Base-by-base conservation (phyloP, 2,113 vertebrate species). In the Pogonocichla stellata region DNA sequence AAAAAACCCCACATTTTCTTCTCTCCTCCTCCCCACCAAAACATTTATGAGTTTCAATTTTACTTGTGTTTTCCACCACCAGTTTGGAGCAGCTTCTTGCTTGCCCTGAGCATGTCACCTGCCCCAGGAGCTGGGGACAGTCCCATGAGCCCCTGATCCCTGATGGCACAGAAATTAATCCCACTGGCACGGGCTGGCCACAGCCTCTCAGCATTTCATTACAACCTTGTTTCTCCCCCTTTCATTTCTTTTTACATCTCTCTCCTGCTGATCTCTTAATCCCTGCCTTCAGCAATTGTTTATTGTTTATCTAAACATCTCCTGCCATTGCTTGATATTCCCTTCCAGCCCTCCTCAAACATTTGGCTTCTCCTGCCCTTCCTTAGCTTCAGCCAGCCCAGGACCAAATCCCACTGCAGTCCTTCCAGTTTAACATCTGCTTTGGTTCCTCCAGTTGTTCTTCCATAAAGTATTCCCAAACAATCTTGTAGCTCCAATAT, bases 201-300 rank as follows among this genome's bases (percentile, higher is more conserved):
- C 45, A 51, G 61, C 67, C 34, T 67, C 54, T 40, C 91, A 64
- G 61, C 11, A 5, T 77, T 82, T 53, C 58, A 71, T 61, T 31
- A 25, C 14, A 34, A 66, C 33, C 31, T 6, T 64, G 36, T 14
- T 11, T 14, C 1, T 3, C 6, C 1, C 3, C 23, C 22, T 8
- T 43, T 72, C 5, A 60, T 84, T 86, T 74, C 64, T 79, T 62
- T 80, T 45, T 71, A 17, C 26, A 6, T 53, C 54, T 48, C 73
- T 75, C 50, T 75, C 78, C 67, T 81, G 54, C 70, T 78, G 83
- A 80, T 96, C 74, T 75, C 84, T 78, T 79, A 91, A 94, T 94
- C 80, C 81, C 86, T 58, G 33, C 14, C 6, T 74, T 74, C 42
- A 83, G 80, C 75, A 90, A 60, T 62, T 73, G 70, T 80, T 93